Evolutionary conservation across 2,797 vertebrate genomes (phyloP), one percentile per base, ranked within the genome.

Genomic region (Calcarius lapponicus): DNA sequence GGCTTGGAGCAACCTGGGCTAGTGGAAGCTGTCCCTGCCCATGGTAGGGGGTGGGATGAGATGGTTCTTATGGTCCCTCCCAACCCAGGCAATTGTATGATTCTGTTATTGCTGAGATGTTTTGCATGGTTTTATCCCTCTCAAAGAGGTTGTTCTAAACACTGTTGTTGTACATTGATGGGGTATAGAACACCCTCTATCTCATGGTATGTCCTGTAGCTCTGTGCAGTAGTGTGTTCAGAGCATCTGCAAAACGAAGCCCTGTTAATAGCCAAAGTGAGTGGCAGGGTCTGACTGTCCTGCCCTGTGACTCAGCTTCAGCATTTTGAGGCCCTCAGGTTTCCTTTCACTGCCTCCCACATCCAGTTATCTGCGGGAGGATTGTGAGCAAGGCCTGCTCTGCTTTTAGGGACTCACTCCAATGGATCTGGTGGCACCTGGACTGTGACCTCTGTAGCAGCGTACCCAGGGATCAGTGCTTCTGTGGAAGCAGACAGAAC

Each of bases 1-100:
- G 43, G 17, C 14, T 40, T 45, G 29, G n/a, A 31, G 7, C 25
- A 65, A 0, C 29, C 12, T 58, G 45, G 25, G 0, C 0, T 11
- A 3, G 8, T 5, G 17, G 12, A 26, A 78, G 5, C 2, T 45
- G 43, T 19, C 43, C 17, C 57, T 64, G 22, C 3, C 62, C 25
- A 19, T 16, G 29, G 64, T 9, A 58, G 13, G 4, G 21, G 1
- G 2, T 56, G 24, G 42, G 15, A 45, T 6, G 5, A 51, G 28
- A 26, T 57, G 20, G 2, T 20, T 2, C 0, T 56, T 24, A 14
- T 29, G 22, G 13, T n/a, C 11, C 57, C 36, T 57, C 38, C 50
- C 28, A 25, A 25, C 8, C 28, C 32, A 50, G 28, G 32, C 7
- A 48, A 5, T n/a, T 56, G 50, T 50, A 3, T 38, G 32, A 7